Conservation (phyloP, 2,113 vertebrate species). For the Bombycilla garrulus region DNA sequence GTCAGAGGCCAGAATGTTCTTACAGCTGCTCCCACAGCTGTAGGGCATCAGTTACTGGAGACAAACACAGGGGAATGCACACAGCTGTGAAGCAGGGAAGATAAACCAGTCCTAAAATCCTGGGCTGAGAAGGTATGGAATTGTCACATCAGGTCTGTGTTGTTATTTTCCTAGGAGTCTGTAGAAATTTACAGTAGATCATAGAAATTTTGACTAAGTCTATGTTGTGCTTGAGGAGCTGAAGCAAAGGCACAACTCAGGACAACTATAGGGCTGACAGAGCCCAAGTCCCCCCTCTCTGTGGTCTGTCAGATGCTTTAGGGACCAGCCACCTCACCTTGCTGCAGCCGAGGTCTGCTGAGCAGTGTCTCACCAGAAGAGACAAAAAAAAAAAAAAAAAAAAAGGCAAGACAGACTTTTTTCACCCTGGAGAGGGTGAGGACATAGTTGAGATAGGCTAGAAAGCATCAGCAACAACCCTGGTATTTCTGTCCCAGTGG, state of each 20-base stretch:
- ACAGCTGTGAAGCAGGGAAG: neutral
- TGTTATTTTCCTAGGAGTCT: neutral
- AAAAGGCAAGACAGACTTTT: neutral
- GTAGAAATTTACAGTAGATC: neutral
- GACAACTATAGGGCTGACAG: neutral
- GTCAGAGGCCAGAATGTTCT: neutral
- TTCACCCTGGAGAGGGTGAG: neutral
- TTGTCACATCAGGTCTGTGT: neutral
- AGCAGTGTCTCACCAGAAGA: neutral
- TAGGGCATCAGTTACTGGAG: neutral
- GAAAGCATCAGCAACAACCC: neutral
- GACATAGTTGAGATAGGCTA: neutral
- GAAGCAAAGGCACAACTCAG: neutral
- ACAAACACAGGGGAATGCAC: neutral
- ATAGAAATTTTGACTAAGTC: neutral
- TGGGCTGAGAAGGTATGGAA: neutral
- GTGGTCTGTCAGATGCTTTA: neutral
- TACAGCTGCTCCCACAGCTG: constrained; percentile 16
- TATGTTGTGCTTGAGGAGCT: neutral
- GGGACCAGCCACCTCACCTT: neutral
- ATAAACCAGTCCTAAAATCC: neutral
- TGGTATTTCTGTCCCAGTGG: neutral
- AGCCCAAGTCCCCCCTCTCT: neutral
- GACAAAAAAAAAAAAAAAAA: neutral
- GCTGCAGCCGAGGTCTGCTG: neutral